Conservation (phyloP, 2,113 vertebrate genomes). For the Corvus moneduloides region DNA sequence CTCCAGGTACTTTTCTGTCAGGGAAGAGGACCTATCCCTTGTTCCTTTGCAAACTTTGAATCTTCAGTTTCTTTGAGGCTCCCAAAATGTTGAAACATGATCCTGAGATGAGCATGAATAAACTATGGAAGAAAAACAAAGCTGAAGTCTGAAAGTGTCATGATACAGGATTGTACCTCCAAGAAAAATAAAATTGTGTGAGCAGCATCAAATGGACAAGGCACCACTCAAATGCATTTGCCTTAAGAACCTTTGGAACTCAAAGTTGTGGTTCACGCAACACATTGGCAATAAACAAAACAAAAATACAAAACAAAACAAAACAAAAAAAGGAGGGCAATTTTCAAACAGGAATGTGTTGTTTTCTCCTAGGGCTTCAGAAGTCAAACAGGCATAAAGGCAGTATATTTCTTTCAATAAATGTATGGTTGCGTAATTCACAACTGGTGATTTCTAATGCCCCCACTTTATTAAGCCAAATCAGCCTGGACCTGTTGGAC, state of each 20-base stretch:
- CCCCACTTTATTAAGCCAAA: neutral
- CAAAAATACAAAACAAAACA: neutral
- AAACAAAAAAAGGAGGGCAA: neutral
- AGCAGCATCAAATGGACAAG: neutral
- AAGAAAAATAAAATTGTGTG: neutral
- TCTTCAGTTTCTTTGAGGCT: neutral
- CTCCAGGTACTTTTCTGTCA: neutral
- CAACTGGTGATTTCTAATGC: neutral
- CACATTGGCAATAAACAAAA: rapidly evolving
- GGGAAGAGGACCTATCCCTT: neutral
- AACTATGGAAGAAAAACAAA: neutral
- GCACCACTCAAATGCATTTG: neutral
- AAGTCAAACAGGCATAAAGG: neutral
- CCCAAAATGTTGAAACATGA: neutral
- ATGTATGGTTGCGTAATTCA: neutral
- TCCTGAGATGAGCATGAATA: neutral
- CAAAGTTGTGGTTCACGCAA: neutral
- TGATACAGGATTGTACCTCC: neutral
- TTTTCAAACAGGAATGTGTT: neutral
- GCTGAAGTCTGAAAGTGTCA: neutral
- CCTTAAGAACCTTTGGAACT: neutral
- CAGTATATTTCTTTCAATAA: neutral
- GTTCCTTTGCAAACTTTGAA: neutral
- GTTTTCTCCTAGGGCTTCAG: neutral
- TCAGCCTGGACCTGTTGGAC: neutral